Percentiles rank a stretch among this genome's conserved stretches.
Evolutionary conservation across 2,888 invertebrate species (phyloP).

Genomic region (Stenichneumon culpator): DNA sequence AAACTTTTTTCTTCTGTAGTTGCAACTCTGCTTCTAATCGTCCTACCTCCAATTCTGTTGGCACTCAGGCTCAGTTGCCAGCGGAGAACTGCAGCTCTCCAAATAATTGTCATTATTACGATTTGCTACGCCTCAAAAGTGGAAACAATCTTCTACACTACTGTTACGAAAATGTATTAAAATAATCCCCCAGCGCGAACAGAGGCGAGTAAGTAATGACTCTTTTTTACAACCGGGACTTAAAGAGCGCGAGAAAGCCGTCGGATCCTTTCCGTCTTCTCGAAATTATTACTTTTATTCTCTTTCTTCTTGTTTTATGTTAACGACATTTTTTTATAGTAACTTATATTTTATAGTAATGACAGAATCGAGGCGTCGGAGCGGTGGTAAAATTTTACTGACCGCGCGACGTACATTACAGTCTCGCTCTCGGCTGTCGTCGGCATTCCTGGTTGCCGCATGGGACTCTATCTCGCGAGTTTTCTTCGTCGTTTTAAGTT

Average conservation of each 20-base stretch:
- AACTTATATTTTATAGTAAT: neutral
- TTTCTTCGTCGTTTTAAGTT: constrained; percentile 45
- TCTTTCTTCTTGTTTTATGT: neutral
- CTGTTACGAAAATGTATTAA: neutral
- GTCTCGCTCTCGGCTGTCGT: constrained; percentile 36
- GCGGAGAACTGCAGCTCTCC: too few species aligned
- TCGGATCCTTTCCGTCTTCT: constrained; percentile 19
- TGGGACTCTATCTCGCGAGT: neutral
- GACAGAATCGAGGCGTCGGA: constrained; percentile 31
- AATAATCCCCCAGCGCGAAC: neutral
- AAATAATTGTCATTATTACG: too few species aligned
- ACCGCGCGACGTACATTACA: constrained; percentile 39
- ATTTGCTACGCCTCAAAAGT: neutral
- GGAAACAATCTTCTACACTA: neutral
- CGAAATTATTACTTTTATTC: neutral
- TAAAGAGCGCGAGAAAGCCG: constrained; percentile 15
- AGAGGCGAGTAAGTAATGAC: neutral
- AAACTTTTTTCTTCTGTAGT: too few species aligned
- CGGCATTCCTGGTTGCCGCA: constrained; percentile 17
- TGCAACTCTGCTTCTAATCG: too few species aligned
- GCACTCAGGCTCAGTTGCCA: too few species aligned
- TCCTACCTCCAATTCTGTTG: too few species aligned
- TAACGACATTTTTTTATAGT: too few species aligned
- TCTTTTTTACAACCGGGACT: neutral
- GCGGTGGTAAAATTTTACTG: constrained; percentile 51